A percentile compares a stretch with the other conserved stretches of the same genome.
These are phyloP conservation scores for Dryobota labecula DNA, from an alignment of 2,888 invertebrate genomes.

Conservation along the genomic window DNA sequence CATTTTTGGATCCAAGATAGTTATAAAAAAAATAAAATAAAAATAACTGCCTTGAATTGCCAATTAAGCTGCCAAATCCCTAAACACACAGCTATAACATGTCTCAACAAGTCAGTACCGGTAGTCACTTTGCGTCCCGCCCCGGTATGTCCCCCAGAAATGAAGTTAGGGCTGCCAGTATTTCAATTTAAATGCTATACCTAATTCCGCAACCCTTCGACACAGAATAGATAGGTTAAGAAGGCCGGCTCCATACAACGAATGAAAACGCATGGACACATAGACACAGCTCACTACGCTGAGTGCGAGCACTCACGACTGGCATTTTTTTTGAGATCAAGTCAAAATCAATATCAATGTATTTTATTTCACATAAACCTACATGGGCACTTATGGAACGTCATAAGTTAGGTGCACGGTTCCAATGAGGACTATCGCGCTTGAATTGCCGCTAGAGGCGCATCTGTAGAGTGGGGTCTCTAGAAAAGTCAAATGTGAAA, in stretches of 20 bases:
- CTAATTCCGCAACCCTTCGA: conserved; percentile 79
- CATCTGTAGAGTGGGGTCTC: too few relatives aligned
- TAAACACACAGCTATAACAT: conserved; percentile 15
- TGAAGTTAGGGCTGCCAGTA: conserved; percentile 84
- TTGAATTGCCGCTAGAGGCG: too few relatives aligned
- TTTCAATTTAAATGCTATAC: conserved; percentile 87
- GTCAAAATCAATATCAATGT: too few relatives aligned
- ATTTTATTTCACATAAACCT: too few relatives aligned
- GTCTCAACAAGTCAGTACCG: conserved; percentile 26
- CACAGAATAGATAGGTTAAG: conserved; percentile 46
- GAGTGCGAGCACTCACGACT: not conserved
- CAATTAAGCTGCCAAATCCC: not conserved
- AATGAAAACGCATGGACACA: not conserved
- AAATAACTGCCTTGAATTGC: too few relatives aligned
- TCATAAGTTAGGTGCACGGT: too few relatives aligned
- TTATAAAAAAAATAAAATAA: not conserved
- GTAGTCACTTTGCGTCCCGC: conserved; percentile 66
- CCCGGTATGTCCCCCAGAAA: conserved; percentile 82
- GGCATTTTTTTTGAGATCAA: conserved; percentile 4
- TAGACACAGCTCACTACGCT: not conserved
- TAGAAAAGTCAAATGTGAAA: too few relatives aligned
- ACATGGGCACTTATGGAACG: too few relatives aligned
- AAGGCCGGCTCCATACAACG: not conserved
- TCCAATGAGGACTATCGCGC: too few relatives aligned
- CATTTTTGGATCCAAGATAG: not conserved